A percentile compares a stretch with the other conserved stretches of the same genome.
phyloP scores from a whole-genome alignment of 1,140 invertebrate species.

The Elymnias hypermnestra region DNA sequence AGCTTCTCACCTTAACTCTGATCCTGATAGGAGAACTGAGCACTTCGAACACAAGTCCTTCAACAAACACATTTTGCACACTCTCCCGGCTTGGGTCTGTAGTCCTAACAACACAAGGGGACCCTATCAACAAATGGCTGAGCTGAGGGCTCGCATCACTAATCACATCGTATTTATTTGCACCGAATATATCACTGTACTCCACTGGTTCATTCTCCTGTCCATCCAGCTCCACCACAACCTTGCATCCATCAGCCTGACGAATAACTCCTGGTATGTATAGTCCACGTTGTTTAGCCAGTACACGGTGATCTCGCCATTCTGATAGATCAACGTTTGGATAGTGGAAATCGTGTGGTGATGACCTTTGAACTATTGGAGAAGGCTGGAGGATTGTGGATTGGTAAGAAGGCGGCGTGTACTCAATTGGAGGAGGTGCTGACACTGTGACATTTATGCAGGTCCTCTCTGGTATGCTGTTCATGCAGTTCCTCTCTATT shows the following conservation, averaged over 20 bases:
- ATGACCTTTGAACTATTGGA: constrained; percentile 47
- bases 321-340: constrained; percentile 88
- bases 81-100: constrained; percentile 56
- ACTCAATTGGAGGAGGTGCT: constrained; percentile 39
- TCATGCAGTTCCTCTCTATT: constrained; percentile 58
- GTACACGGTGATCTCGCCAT: constrained; percentile 92
- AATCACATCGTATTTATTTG: constrained; percentile 91
- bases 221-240: constrained; percentile 85
- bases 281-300: constrained; percentile 88
- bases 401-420: constrained; percentile 38
- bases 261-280: constrained; percentile 90
- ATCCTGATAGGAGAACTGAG: constrained; percentile 83
- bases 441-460: constrained; percentile 45
- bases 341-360: constrained; percentile 51
- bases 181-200: constrained; percentile 84
- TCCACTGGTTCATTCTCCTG: constrained; percentile 77
- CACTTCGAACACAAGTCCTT: constrained; percentile 88
- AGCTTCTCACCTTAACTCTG: constrained; percentile 81
- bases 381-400: constrained; percentile 45
- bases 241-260: constrained; percentile 78
- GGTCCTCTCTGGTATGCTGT: constrained; percentile 27
- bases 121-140: constrained; percentile 79
- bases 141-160: constrained; percentile 93
- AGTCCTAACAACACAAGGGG: constrained; percentile 77
- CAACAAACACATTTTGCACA: constrained; percentile 83